These are phyloP conservation scores for Perizoma flavofasciatum DNA, from an alignment of 2,888 invertebrate species.

Conservation along the genomic window DNA sequence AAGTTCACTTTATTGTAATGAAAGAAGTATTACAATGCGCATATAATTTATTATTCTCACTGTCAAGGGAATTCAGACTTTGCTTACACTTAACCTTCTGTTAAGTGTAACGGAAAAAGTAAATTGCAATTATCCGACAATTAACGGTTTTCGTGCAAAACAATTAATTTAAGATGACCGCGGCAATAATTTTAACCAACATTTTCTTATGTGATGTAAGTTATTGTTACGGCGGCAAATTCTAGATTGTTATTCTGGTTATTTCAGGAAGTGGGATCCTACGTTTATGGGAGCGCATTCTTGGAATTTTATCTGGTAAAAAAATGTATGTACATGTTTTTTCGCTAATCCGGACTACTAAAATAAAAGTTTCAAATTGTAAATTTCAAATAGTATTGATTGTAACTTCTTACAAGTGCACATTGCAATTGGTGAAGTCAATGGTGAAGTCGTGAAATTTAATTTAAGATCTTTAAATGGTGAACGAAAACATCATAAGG, in stretches of 20 bases:
- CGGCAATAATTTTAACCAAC: constrained; percentile 53
- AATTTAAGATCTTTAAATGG: too few relatives aligned
- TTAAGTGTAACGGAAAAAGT: constrained; percentile 39
- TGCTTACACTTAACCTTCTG: too few relatives aligned
- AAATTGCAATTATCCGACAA: constrained; percentile 53
- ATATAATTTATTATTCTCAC: constrained; percentile 29
- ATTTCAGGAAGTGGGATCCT: constrained; percentile 19
- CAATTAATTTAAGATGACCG: constrained; percentile 64
- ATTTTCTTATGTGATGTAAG: constrained; percentile 18
- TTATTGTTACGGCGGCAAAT: constrained; percentile 25
- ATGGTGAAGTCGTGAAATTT: too few relatives aligned
- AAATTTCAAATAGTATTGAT: too few relatives aligned
- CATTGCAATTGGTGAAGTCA: too few relatives aligned
- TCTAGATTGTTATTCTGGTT: constrained; percentile 23
- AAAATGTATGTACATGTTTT: not conserved
- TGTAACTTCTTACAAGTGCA: too few relatives aligned
- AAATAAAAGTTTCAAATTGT: too few relatives aligned
- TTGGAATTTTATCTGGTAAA: constrained; percentile 5
- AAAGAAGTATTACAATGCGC: constrained; percentile 46
- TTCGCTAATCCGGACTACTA: too few relatives aligned
- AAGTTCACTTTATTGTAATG: constrained; percentile 50
- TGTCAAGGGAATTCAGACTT: constrained; percentile 24
- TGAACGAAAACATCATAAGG: too few relatives aligned
- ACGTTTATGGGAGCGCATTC: not conserved
- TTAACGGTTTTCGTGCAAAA: constrained; percentile 58